Percentiles rank a stretch among this genome's conserved stretches.
Evolutionary conservation across 2,113 vertebrate genomes (phyloP).

Genomic region (Sciurus niger): DNA sequence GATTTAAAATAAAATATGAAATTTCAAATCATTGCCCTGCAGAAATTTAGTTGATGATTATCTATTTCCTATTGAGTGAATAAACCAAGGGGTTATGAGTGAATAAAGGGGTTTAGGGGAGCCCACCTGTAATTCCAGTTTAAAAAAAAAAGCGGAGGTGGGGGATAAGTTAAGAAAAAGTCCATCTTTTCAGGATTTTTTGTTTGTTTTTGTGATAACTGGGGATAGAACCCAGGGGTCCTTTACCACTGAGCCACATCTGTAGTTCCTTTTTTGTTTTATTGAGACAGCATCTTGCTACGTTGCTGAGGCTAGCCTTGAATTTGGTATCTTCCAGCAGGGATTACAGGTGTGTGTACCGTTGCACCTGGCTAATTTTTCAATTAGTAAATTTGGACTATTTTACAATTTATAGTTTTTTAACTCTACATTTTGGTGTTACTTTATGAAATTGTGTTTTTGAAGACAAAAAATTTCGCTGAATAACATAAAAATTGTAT

Average conservation of each 20-base stretch:
- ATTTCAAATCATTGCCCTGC: background rate
- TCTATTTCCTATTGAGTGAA: background rate
- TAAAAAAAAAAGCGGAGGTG: too few relatives aligned
- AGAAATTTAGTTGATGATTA: slow-evolving; percentile 1
- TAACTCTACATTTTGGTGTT: background rate
- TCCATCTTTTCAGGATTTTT: too few relatives aligned
- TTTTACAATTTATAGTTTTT: slow-evolving; percentile 54
- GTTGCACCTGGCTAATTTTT: background rate
- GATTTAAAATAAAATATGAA: slow-evolving; percentile 38
- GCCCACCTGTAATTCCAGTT: too few relatives aligned
- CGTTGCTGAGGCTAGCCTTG: too few relatives aligned
- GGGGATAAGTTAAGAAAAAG: too few relatives aligned
- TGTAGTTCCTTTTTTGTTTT: too few relatives aligned
- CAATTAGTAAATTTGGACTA: background rate
- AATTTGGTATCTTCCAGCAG: too few relatives aligned
- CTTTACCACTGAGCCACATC: too few relatives aligned
- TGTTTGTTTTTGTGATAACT: too few relatives aligned
- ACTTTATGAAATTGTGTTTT: background rate
- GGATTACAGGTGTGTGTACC: too few relatives aligned
- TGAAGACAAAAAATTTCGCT: background rate
- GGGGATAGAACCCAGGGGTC: too few relatives aligned
- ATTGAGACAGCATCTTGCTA: too few relatives aligned
- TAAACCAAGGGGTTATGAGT: background rate
- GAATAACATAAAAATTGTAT: background rate
- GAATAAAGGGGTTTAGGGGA: background rate